These are phyloP conservation scores for Salarias fasciatus DNA, from an alignment of 2,797 vertebrate genomes.

Conservation along the genomic window DNA sequence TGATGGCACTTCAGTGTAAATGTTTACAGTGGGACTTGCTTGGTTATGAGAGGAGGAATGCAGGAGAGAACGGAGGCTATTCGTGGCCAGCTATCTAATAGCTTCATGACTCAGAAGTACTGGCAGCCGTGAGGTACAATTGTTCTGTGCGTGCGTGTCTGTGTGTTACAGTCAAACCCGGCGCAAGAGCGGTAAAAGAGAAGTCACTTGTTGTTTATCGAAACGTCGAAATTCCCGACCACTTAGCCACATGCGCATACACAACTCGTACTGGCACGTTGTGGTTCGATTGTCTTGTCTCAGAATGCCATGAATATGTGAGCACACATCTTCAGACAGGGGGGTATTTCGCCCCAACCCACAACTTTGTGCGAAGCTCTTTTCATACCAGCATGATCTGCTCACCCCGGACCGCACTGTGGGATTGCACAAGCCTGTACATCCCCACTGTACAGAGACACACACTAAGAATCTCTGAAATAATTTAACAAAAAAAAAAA, in stretches of 20 bases:
- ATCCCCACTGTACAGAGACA: not conserved
- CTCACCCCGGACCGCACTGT: constrained; percentile 29
- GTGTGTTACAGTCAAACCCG: constrained; percentile 43
- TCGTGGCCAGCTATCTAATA: constrained; percentile 63
- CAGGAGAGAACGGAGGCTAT: constrained; percentile 49
- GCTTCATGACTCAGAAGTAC: constrained; percentile 74
- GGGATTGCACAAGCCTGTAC: constrained; percentile 35
- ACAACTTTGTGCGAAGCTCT: constrained; percentile 32
- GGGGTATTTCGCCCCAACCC: constrained; percentile 41
- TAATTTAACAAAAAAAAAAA: too few relatives aligned
- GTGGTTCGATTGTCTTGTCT: constrained; percentile 31
- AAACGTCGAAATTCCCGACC: constrained; percentile 47
- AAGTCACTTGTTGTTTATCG: constrained; percentile 63
- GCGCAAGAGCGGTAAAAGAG: constrained; percentile 60
- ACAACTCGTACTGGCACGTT: constrained; percentile 42
- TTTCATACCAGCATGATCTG: constrained; percentile 62
- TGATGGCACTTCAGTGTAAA: constrained; percentile 69
- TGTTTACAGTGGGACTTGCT: constrained; percentile 71
- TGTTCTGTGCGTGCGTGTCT: constrained; percentile 40
- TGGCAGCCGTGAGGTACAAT: constrained; percentile 65
- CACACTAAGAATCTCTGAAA: constrained; percentile 4
- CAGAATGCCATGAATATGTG: constrained; percentile 19
- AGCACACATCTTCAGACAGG: constrained; percentile 35
- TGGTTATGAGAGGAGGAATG: constrained; percentile 72
- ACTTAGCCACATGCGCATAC: constrained; percentile 20